Conservation (phyloP, 2,888 invertebrate genomes). For the Microctonus aethiopoides region DNA sequence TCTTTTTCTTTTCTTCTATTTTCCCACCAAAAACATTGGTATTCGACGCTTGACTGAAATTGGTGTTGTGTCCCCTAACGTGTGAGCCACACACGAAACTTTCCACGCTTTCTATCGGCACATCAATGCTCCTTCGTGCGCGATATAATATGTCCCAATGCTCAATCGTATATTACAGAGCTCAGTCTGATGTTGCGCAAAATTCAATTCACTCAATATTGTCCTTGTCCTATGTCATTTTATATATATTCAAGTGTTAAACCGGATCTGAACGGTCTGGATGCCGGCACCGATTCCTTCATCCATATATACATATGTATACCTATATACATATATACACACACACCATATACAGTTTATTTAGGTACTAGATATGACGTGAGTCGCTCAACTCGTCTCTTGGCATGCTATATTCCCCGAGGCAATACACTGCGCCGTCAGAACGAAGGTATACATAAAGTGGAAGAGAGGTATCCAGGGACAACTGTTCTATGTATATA, state of each 20-base stretch:
- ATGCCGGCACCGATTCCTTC: neutral
- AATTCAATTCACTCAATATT: neutral
- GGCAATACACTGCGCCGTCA: neutral
- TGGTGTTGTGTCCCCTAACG: too few species aligned
- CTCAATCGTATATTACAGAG: too few species aligned
- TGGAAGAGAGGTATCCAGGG: constrained; percentile 2
- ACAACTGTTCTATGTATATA: neutral
- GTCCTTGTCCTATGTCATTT: neutral
- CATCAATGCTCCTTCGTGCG: too few species aligned
- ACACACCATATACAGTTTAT: neutral
- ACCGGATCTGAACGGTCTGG: neutral
- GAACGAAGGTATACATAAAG: neutral
- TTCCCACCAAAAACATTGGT: too few species aligned
- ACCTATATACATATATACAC: too few species aligned
- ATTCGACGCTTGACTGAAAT: too few species aligned
- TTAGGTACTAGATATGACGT: neutral
- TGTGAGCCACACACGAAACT: too few species aligned
- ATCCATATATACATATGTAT: neutral
- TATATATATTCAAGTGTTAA: neutral
- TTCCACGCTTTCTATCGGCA: too few species aligned
- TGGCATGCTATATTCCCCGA: neutral
- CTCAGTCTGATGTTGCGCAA: neutral
- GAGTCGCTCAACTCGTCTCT: neutral
- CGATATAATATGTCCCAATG: too few species aligned
- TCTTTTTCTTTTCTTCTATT: too few species aligned